phyloP scores from a whole-genome alignment of 2,113 vertebrate genomes.

The Chionodraco myersi region DNA sequence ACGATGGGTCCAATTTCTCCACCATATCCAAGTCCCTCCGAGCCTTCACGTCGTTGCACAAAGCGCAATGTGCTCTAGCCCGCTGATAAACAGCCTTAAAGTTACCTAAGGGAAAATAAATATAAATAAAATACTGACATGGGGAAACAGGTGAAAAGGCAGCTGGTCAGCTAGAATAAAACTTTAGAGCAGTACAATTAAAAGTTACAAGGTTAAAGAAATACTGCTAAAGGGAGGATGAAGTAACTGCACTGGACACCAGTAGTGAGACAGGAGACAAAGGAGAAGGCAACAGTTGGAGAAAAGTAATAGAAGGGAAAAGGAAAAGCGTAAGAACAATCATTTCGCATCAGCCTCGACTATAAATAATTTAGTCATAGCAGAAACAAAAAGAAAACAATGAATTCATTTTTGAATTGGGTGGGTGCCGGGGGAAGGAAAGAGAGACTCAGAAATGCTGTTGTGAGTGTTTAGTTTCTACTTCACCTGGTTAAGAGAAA shows the following conservation, averaged over 20 bases:
- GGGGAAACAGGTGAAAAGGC: not conserved
- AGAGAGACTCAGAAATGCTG: slow-evolving; percentile 42
- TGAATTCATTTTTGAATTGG: slow-evolving; percentile 63
- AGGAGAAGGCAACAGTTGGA: slow-evolving; percentile 1
- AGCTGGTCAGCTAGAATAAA: slow-evolving; percentile 7
- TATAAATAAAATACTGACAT: slow-evolving; percentile 7
- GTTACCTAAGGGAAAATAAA: slow-evolving; percentile 78
- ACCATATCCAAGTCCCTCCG: slow-evolving; percentile 79
- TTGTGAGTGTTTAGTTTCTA: slow-evolving; percentile 60
- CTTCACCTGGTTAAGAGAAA: slow-evolving; percentile 56
- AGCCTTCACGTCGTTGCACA: slow-evolving; percentile 84
- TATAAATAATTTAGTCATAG: slow-evolving; percentile 76
- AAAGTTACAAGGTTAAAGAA: slow-evolving; percentile 3
- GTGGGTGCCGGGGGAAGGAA: slow-evolving; percentile 47
- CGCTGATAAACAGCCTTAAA: slow-evolving; percentile 88
- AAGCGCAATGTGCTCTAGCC: slow-evolving; percentile 82
- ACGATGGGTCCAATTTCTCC: slow-evolving; percentile 81
- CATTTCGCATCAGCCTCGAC: slow-evolving; percentile 55
- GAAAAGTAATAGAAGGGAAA: slow-evolving; percentile 50
- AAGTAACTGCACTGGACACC: slow-evolving; percentile 1
- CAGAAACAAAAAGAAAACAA: slow-evolving; percentile 63
- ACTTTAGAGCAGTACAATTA: not conserved
- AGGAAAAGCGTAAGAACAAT: slow-evolving; percentile 41
- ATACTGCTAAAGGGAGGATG: not conserved
- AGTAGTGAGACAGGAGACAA: slow-evolving; percentile 9